Evolutionary conservation across 2,888 invertebrate species (phyloP), one percentile per base, ranked within the genome.

Genomic region (Pachliopta kotzebuea): DNA sequence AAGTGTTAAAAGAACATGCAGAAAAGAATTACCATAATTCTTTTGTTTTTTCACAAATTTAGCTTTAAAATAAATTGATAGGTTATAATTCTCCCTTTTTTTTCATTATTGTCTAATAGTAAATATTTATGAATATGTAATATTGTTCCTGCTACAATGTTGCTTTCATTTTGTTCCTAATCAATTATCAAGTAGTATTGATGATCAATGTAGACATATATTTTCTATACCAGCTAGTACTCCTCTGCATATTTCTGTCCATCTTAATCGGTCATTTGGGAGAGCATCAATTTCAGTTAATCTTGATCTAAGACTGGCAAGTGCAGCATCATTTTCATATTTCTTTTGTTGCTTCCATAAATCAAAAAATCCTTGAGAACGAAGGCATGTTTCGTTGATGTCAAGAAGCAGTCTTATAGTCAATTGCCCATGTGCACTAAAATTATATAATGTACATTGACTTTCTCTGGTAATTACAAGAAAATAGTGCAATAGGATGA

Each of bases 341-440:
- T 95, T 95, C 82, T 98, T 98, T 91, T 98, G 98, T 90, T 95
- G 88, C 68, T 93, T 90, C 95, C 94, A 95, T 54, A 98, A 96
- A 88, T 99, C 99, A 74, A 96, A 95, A 83, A 99, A 99, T 69
- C 97, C 96, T 81, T 96, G 97, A 78, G 97, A 96, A 75, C 96
- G 94, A 82, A 99, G 93, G 78, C 96, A 96, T 78, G 97, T 97
- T 88, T 98, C 98, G 76, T 98, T 96, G 74, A 98, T 95, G 84
- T 98, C 98, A 74, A 99, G 92, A 70, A 99, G 92, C 79, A 96
- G 95, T 78, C 99, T 92, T 69, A 98, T 96, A 68, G 98, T 98
- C 74, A 99, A 93, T 67, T 96, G 95, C 67, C 97, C 96, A 64
- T 96, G 96, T 87, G 95, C 90, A 71, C 92, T 92, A 78, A 79